phyloP scores from a whole-genome alignment of 2,797 vertebrate genomes.

The Lithobates pipiens region DNA sequence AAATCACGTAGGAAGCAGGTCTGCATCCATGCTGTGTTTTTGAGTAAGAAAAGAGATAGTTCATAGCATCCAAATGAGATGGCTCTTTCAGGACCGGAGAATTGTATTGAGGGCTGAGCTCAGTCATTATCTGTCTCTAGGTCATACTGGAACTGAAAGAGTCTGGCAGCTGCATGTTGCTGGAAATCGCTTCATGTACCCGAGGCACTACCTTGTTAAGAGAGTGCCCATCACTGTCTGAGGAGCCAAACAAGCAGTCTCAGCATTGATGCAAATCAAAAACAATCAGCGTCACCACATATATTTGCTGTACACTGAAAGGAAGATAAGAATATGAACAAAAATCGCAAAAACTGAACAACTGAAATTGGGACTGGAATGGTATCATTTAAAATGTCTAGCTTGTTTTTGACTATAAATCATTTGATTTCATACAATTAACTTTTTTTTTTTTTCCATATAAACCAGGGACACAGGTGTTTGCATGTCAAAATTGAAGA shows the following conservation, averaged over 20 bases:
- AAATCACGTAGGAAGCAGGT: slow-evolving; percentile 4
- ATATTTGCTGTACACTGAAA: slow-evolving; percentile 37
- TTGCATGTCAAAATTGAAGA: background rate
- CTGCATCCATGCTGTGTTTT: slow-evolving; percentile 11
- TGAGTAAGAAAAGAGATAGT: slow-evolving; percentile 4
- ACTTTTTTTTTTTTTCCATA: slow-evolving; percentile 11
- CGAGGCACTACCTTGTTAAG: slow-evolving; percentile 60
- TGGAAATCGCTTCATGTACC: slow-evolving; percentile 44
- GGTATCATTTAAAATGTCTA: slow-evolving; percentile 4
- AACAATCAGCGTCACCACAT: slow-evolving; percentile 54
- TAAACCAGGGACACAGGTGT: slow-evolving; percentile 6
- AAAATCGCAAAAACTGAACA: slow-evolving; percentile 14
- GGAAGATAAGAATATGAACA: background rate
- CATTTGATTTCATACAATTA: slow-evolving; percentile 25
- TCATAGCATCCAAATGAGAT: slow-evolving; percentile 22
- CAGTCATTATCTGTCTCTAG: slow-evolving; percentile 34
- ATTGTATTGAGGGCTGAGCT: slow-evolving; percentile 8
- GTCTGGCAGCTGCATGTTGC: slow-evolving; percentile 36
- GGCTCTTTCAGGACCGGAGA: slow-evolving; percentile 20
- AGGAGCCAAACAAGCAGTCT: slow-evolving; percentile 53
- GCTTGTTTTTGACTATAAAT: background rate
- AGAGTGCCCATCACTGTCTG: slow-evolving; percentile 46
- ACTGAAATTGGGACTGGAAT: slow-evolving; percentile 23
- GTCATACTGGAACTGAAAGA: slow-evolving; percentile 42
- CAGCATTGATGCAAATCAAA: slow-evolving; percentile 59